Evolutionary conservation across 2,888 invertebrate species (phyloP).

Genomic region (Margaritifera margaritifera): DNA sequence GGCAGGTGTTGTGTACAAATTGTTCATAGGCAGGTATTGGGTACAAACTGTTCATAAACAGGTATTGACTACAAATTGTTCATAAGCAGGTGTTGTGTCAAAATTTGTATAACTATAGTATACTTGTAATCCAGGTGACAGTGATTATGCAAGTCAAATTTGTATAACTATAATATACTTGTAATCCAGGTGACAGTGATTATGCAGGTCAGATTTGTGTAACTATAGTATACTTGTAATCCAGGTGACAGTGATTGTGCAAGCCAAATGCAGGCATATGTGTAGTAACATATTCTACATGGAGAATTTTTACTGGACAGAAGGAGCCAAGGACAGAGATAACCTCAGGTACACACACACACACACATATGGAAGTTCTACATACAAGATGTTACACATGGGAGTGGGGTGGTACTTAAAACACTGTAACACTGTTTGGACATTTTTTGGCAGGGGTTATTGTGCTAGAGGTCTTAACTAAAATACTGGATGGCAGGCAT

Average conservation of each 20-base stretch:
- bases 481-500: no score
- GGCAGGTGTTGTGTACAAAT: no score
- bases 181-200: constrained; percentile 56
- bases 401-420: neutral
- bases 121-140: constrained; percentile 43
- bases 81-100: no score
- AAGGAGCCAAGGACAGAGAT: constrained; percentile 61
- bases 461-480: no score
- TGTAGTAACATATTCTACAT: constrained; percentile 67
- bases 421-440: neutral
- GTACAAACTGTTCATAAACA: constrained; percentile 24
- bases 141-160: constrained; percentile 55
- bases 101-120: constrained; percentile 3
- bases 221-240: constrained; percentile 1
- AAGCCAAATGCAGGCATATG: constrained; percentile 60
- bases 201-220: constrained; percentile 41
- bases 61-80: no score
- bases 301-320: constrained; percentile 67
- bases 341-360: constrained; percentile 56
- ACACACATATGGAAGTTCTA: neutral
- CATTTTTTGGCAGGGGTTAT: neutral
- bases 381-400: neutral
- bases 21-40: no score
- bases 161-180: neutral
- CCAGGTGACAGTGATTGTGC: constrained; percentile 66